Percentiles rank a stretch among this genome's conserved stretches.
phyloP scores from a whole-genome alignment of 92 coral and sea anemone species.

The Actinostola sp. region DNA sequence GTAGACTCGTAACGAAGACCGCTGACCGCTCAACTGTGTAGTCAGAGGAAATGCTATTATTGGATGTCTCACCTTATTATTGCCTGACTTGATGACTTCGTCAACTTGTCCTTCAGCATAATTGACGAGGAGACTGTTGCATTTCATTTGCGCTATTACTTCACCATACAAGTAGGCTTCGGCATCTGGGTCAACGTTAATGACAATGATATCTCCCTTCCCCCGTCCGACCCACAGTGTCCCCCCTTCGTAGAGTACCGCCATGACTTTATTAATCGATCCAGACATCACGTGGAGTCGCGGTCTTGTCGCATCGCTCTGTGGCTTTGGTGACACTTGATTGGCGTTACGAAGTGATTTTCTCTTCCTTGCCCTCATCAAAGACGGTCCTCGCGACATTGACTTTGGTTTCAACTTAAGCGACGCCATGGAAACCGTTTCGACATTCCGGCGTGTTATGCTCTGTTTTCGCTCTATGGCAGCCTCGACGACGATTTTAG shows the following conservation, averaged over 20 bases:
- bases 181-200: conserved; percentile 66
- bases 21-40: no score
- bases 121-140: conserved; percentile 59
- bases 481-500: conserved; percentile 61
- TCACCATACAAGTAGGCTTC: conserved; percentile 61
- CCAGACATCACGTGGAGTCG: conserved; percentile 74
- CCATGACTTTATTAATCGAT: conserved; percentile 76
- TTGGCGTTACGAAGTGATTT: conserved; percentile 46
- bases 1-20: no score
- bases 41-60: no score
- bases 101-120: conserved; percentile 78
- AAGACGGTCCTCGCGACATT: conserved; percentile 53
- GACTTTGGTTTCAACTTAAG: conserved; percentile 37
- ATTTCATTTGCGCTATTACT: conserved; percentile 73
- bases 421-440: conserved; percentile 60
- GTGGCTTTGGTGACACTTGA: conserved; percentile 5
- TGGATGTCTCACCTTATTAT: conserved; percentile 68
- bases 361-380: conserved; percentile 59
- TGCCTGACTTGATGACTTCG: conserved; percentile 74
- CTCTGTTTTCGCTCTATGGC: conserved; percentile 28
- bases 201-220: conserved; percentile 66
- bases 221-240: conserved; percentile 87
- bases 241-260: conserved; percentile 69
- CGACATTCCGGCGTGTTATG: background rate
- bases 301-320: conserved; percentile 59